Evolutionary conservation across 30 jellyfish, hydroid and myxozoan species (phyloP).

Genomic region (Aurelia aurita complex sp. Pacific): DNA sequence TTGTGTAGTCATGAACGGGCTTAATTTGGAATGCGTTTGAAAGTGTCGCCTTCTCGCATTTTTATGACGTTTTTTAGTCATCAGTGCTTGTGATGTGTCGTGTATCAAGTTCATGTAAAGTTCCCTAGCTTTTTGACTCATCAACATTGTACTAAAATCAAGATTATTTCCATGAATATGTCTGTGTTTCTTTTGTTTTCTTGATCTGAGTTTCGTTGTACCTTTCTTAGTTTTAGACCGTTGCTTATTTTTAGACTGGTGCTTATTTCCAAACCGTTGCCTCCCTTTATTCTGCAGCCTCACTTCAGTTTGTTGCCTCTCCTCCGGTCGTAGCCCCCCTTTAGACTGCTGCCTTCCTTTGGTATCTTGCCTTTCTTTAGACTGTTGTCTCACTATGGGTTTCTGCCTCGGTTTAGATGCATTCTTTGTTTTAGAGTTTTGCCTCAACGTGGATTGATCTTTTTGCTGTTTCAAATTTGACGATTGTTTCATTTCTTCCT

Average conservation of each 20-base stretch:
- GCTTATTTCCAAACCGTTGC: not conserved
- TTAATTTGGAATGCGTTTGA: not conserved
- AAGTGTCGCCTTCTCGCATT: conserved; percentile 22
- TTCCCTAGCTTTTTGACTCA: conserved; percentile 73
- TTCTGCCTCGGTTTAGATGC: not conserved
- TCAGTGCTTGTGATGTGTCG: conserved; percentile 59
- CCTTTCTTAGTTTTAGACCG: not conserved
- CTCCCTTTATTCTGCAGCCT: not conserved
- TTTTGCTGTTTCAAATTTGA: no score
- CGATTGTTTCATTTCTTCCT: no score
- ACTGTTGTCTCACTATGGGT: not conserved
- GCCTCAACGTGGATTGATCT: no score
- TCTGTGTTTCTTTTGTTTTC: not conserved
- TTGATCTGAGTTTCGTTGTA: not conserved
- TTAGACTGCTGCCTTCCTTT: no score
- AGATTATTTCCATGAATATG: not conserved
- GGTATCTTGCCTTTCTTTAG: not conserved
- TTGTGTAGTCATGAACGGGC: not conserved
- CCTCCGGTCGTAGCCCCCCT: no score
- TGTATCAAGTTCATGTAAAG: conserved; percentile 54
- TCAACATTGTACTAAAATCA: conserved; percentile 24
- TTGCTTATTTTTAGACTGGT: not conserved
- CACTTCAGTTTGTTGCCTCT: not conserved
- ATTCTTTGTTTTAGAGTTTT: not conserved
- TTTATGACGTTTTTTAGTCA: conserved; percentile 30